Base-by-base conservation (phyloP, 2,888 invertebrate genomes). In the Proisotoma minuta region DNA sequence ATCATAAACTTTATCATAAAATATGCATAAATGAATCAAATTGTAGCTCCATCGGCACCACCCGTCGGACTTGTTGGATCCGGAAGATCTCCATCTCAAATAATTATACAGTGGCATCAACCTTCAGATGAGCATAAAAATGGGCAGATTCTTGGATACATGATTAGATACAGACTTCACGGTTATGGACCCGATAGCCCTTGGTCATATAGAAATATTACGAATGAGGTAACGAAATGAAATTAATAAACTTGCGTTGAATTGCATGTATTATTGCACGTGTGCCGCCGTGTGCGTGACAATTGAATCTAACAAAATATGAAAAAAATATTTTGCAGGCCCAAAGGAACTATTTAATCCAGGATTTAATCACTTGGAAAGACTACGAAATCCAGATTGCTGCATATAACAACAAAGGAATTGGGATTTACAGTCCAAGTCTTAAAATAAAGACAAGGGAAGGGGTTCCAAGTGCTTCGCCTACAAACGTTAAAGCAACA, bases 341-440 rank as follows among this genome's bases (percentile, higher is more conserved):
- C 0, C 91, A 93, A 76, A 84, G 92, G 73, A 93, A 90, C 77
- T 94, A 88, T 76, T 82, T 94, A 1, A 91, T 98, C 59, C 85
- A 89, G 74, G 95, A 95, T 75, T 81, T 99, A 67, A 97, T 97
- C 63, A 95, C 95, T 0, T 98, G 96, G 95, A 94, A 96, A 77
- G 94, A 95, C 78, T 99, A 99, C 76, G 87, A 92, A 58, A 88
- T 99, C 0, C 92, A 93, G 81, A 93, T 99, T 63, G 95, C 98
- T 0, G 95, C 97, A 0, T 98, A 89, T 77, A 99, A 99, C 78
- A 91, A 92, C 73, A 93, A 95, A 81, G 99, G 98, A 0, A 87
- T 92, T 2, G 99, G 99, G 0, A 86, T 89, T 0, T 98, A 87
- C 77, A 93, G 93, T 18, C 89, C 91, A 10, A 89, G 90, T 60